Conservation (phyloP, 1,140 invertebrate species). For the Pogonomyrmex barbatus region DNA sequence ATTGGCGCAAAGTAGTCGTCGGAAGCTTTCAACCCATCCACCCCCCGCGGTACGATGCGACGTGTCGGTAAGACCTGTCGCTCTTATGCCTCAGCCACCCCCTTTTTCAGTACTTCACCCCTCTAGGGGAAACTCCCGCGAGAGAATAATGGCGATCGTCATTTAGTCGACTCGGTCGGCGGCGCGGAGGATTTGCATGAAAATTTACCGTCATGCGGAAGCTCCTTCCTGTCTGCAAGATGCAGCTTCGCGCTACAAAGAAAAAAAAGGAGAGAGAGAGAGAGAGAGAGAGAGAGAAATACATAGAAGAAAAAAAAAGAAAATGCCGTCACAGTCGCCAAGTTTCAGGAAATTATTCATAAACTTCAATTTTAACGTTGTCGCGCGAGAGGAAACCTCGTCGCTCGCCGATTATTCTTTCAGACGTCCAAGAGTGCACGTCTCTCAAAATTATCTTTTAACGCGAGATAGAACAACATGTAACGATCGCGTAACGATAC, state of each 20-base stretch:
- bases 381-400: neutral
- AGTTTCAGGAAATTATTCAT: conserved; percentile 10
- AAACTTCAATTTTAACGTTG: conserved; percentile 20
- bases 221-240: neutral
- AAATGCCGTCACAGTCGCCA: neutral
- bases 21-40: conserved; percentile 69
- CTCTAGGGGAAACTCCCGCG: conserved; percentile 48
- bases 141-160: conserved; percentile 73
- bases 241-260: neutral
- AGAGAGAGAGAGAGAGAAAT: neutral
- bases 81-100: conserved; percentile 33
- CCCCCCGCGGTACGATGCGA: conserved; percentile 7
- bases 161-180: conserved; percentile 70
- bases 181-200: conserved; percentile 68
- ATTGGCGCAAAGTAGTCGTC: conserved; percentile 60
- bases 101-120: neutral
- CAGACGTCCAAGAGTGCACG: neutral
- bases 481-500: neutral
- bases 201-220: conserved; percentile 52
- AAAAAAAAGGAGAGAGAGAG: neutral
- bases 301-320: neutral
- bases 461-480: neutral
- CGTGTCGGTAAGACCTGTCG: neutral
- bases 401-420: conserved; percentile 24
- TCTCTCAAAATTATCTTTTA: neutral